Evolutionary conservation across 2,797 vertebrate genomes (phyloP).

Genomic region (Ciconia nigra): DNA sequence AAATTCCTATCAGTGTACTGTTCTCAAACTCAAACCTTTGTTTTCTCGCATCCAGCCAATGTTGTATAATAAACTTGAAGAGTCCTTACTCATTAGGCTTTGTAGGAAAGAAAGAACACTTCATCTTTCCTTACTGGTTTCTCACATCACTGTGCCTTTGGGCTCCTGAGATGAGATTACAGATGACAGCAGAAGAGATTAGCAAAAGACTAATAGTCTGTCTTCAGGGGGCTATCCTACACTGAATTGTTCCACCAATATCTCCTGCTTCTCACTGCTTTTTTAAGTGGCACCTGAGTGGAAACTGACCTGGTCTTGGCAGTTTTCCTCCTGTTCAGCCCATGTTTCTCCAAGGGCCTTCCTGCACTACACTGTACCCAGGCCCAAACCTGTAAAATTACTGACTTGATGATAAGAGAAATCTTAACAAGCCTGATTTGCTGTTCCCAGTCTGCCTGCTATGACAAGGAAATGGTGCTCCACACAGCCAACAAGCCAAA

Average conservation of each 20-base stretch:
- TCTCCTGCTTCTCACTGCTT: neutral
- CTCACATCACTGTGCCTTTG: neutral
- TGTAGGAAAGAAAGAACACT: neutral
- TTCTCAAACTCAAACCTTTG: neutral
- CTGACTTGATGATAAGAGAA: neutral
- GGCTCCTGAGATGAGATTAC: neutral
- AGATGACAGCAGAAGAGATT: neutral
- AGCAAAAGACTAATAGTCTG: neutral
- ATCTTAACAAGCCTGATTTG: fast-evolving
- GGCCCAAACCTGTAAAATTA: neutral
- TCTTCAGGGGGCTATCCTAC: neutral
- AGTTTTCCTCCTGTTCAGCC: neutral
- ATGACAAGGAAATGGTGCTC: neutral
- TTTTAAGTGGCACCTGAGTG: neutral
- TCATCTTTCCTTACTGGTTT: neutral
- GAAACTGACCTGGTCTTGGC: neutral
- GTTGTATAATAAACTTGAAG: neutral
- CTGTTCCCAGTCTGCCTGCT: neutral
- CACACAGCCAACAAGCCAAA: neutral
- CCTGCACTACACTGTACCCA: neutral
- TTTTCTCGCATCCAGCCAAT: neutral
- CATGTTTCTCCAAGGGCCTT: neutral
- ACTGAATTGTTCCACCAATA: neutral
- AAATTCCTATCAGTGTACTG: neutral
- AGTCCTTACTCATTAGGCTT: neutral